These are phyloP conservation scores for Melanostoma mellinum DNA, from an alignment of 2,888 invertebrate genomes.

Conservation along the genomic window DNA sequence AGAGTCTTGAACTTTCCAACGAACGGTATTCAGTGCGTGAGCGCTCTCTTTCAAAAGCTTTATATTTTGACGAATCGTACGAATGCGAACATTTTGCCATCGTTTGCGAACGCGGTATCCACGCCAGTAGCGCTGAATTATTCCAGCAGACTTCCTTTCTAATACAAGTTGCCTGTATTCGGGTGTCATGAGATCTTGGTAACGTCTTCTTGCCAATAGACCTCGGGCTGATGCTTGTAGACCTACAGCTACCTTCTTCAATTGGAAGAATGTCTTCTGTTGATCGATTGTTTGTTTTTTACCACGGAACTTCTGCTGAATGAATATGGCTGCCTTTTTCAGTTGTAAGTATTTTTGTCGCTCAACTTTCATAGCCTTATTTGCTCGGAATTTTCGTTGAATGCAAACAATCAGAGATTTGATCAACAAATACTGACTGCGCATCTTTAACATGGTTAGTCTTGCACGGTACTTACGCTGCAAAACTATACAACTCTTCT, in stretches of 20 bases:
- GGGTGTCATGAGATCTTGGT: slow-evolving; percentile 82
- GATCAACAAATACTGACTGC: slow-evolving; percentile 77
- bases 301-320: slow-evolving; percentile 82
- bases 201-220: slow-evolving; percentile 82
- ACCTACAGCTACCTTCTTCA: slow-evolving; percentile 73
- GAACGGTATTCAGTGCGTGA: slow-evolving; percentile 76
- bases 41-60: slow-evolving; percentile 75
- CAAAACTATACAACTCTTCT: slow-evolving; percentile 74
- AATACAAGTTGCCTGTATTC: slow-evolving; percentile 82
- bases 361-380: slow-evolving; percentile 74
- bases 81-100: slow-evolving; percentile 76
- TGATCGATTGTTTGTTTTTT: slow-evolving; percentile 80
- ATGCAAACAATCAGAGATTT: slow-evolving; percentile 77
- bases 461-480: slow-evolving; percentile 78
- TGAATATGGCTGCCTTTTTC: slow-evolving; percentile 74
- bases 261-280: slow-evolving; percentile 76
- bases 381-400: slow-evolving; percentile 78
- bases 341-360: slow-evolving; percentile 75
- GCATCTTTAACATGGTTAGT: slow-evolving; percentile 74
- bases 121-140: slow-evolving; percentile 86
- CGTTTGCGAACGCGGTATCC: slow-evolving; percentile 82
- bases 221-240: slow-evolving; percentile 83
- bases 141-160: slow-evolving; percentile 84
- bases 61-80: slow-evolving; percentile 77
- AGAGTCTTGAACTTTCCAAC: slow-evolving; percentile 78